A percentile compares a stretch with the other conserved stretches of the same genome.
Evolutionary conservation across 2,888 invertebrate genomes (phyloP).

Genomic region (Caenorhabditis sinica): DNA sequence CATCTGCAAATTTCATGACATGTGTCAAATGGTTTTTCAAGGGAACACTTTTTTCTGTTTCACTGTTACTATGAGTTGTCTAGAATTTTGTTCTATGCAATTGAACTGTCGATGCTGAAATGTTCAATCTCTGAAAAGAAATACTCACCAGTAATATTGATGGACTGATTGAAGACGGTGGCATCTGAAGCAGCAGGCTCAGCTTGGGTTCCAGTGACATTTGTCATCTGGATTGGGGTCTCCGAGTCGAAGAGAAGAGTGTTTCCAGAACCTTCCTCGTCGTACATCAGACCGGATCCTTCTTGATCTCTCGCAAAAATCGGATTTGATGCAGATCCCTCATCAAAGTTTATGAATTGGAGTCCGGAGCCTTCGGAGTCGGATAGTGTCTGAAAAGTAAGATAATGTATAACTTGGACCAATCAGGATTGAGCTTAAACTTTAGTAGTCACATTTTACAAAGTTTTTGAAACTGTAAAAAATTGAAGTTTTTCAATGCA

Average conservation of each 20-base stretch:
- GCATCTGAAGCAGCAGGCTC: not conserved
- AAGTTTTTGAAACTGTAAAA: too few relatives aligned
- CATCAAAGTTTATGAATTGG: constrained; percentile 46
- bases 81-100: too few relatives aligned
- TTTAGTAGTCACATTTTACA: too few relatives aligned
- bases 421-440: too few relatives aligned
- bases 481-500: too few relatives aligned
- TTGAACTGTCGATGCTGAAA: too few relatives aligned
- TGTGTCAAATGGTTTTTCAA: not conserved
- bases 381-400: constrained; percentile 15
- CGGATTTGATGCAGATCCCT: constrained; percentile 53
- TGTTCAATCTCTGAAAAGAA: not conserved
- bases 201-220: constrained; percentile 20
- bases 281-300: constrained; percentile 54
- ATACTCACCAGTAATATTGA: constrained; percentile 58
- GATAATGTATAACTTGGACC: too few relatives aligned
- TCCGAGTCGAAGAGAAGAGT: constrained; percentile 39
- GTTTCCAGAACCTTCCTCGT: constrained; percentile 54
- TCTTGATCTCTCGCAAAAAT: constrained; percentile 46
- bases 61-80: not conserved
- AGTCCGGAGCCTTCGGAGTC: constrained; percentile 51
- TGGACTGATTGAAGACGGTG: constrained; percentile 32
- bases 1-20: constrained; percentile 47
- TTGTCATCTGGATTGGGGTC: constrained; percentile 26
- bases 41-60: not conserved